phyloP scores from a whole-genome alignment of 2,113 vertebrate species.

The Eupsittula cactorum region DNA sequence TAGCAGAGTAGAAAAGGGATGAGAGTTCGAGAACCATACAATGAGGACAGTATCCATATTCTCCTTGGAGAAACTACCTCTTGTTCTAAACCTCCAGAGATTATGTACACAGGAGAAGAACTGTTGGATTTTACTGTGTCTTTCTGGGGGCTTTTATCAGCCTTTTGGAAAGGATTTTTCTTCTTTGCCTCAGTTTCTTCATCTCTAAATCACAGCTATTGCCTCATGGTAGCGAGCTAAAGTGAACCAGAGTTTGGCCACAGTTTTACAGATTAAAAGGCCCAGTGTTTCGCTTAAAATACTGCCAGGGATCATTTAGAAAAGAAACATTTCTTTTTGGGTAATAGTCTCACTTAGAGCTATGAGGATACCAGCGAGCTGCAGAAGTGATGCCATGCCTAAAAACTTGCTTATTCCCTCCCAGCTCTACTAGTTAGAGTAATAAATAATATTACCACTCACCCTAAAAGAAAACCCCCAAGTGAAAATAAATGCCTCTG shows the following conservation, averaged over 20 bases:
- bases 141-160: background rate
- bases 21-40: background rate
- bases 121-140: background rate
- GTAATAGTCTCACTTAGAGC: background rate
- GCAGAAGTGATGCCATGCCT: background rate
- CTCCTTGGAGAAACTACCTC: background rate
- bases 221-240: background rate
- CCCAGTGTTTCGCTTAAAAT: background rate
- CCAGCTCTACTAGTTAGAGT: background rate
- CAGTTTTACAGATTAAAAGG: background rate
- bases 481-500: background rate
- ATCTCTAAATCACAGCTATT: background rate
- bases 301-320: background rate
- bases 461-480: background rate
- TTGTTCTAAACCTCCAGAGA: background rate
- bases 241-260: background rate
- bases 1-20: background rate
- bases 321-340: background rate
- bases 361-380: background rate
- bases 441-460: background rate
- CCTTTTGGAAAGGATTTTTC: background rate
- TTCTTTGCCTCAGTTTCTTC: background rate
- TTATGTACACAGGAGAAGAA: background rate
- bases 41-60: background rate
- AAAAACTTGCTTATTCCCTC: background rate